A percentile compares a stretch with the other conserved stretches of the same genome.
These are phyloP conservation scores for Callopanchax toddi DNA, from an alignment of 2,113 vertebrate genomes.

Conservation along the genomic window DNA sequence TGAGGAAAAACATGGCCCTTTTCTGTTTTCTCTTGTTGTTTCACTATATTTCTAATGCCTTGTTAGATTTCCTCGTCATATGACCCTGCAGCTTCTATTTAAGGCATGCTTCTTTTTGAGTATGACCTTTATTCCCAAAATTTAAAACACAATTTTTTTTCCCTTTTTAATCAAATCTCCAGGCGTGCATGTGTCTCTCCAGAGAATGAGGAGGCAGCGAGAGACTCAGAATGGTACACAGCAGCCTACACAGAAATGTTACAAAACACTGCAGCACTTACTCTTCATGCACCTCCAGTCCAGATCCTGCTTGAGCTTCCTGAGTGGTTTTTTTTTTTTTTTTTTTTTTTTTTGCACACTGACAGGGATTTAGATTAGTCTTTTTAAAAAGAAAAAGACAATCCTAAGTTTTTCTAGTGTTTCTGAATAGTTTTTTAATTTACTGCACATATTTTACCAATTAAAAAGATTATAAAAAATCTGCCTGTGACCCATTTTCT, in stretches of 20 bases:
- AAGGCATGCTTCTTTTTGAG: conserved; percentile 20
- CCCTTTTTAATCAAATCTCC: conserved; percentile 20
- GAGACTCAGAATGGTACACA: conserved; percentile 28
- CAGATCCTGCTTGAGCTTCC: neutral
- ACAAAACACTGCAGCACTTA: conserved; percentile 58
- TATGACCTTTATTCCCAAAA: conserved; percentile 23
- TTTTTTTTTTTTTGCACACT: neutral
- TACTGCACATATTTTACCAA: no score
- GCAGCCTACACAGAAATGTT: conserved; percentile 40
- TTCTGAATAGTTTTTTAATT: no score
- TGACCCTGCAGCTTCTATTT: conserved; percentile 48
- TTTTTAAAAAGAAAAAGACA: neutral
- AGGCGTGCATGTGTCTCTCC: conserved; percentile 15
- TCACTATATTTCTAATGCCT: conserved; percentile 27
- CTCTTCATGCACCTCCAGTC: conserved; percentile 17
- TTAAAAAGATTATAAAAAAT: no score
- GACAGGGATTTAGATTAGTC: neutral
- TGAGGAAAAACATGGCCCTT: neutral
- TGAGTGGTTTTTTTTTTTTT: neutral
- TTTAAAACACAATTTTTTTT: conserved; percentile 21
- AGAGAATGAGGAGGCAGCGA: conserved; percentile 37
- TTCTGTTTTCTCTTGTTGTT: neutral
- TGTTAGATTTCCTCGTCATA: conserved; percentile 37
- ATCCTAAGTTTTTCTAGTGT: neutral
- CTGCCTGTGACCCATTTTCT: no score